Evolutionary conservation across 2,797 vertebrate genomes (phyloP).

Genomic region (Gambusia yucatana): DNA sequence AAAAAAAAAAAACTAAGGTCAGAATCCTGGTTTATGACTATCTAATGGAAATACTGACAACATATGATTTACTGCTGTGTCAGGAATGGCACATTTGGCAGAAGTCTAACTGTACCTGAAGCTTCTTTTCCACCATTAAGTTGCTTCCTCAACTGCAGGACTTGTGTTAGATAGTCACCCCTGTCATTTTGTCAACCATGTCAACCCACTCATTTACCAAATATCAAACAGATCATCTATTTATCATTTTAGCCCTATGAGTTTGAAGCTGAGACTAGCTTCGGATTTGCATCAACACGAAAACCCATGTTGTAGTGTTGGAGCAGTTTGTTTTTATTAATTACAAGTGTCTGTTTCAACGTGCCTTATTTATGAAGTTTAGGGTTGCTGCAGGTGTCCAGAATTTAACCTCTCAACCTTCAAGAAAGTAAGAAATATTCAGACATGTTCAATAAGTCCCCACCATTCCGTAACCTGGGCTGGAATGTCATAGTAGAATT

Average conservation of each 20-base stretch:
- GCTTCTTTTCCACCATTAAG: not conserved
- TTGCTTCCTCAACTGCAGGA: not conserved
- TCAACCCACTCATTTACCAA: not conserved
- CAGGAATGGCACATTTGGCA: not conserved
- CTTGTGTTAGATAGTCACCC: not conserved
- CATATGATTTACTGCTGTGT: not conserved
- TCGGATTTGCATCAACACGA: too few relatives aligned
- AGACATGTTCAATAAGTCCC: conserved; percentile 5
- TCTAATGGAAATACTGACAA: not conserved
- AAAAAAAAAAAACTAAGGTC: not conserved
- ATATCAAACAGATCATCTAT: conserved; percentile 37
- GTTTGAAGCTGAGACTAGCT: conserved; percentile 43
- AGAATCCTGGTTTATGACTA: not conserved
- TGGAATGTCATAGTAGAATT: conserved; percentile 15
- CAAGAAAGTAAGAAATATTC: conserved; percentile 19
- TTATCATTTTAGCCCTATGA: conserved; percentile 31
- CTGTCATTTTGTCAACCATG: not conserved
- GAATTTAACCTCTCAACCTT: conserved; percentile 5
- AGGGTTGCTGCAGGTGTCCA: conserved; percentile 3
- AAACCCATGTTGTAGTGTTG: conserved; percentile 2
- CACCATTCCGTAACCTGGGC: conserved; percentile 7
- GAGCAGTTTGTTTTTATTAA: conserved; percentile 41
- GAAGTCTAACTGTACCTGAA: not conserved
- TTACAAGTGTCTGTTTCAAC: not conserved
- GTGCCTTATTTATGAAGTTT: conserved; percentile 14